Conservation (phyloP, 2,113 vertebrate species). For the Mola mola region DNA sequence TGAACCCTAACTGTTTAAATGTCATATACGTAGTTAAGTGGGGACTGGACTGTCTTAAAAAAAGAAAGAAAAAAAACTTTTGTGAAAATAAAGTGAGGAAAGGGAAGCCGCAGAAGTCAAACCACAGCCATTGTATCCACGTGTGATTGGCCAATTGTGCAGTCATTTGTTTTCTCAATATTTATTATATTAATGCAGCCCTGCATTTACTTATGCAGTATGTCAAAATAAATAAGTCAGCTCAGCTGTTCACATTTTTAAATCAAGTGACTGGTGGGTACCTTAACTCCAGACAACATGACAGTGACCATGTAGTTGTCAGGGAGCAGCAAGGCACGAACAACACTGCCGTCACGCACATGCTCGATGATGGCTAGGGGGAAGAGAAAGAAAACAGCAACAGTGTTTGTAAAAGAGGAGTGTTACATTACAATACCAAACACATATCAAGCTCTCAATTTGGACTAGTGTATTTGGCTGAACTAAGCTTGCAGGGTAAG, state of each 20-base stretch:
- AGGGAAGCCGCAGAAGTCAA: background rate
- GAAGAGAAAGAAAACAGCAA: conserved; percentile 4
- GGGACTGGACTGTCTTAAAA: background rate
- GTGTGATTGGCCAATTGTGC: background rate
- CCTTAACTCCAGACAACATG: conserved; percentile 98
- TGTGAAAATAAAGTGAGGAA: no score
- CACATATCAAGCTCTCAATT: background rate
- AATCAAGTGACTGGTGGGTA: no score
- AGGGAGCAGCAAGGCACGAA: conserved; percentile 94
- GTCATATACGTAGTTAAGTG: no score
- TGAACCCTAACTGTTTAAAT: no score
- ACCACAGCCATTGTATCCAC: background rate
- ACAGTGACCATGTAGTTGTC: conserved; percentile 95
- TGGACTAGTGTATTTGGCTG: background rate
- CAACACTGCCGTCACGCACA: conserved; percentile 93
- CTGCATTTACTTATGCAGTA: no score
- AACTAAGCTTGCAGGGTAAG: background rate
- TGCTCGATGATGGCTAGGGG: conserved; percentile 94
- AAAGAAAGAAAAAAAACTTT: background rate
- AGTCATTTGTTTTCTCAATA: background rate
- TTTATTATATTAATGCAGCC: no score
- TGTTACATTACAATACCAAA: background rate
- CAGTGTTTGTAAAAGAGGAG: background rate
- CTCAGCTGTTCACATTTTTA: no score
- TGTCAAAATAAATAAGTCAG: no score